Percentiles rank a stretch among this genome's conserved stretches.
Conservation (phyloP, 2,888 invertebrate species). For the Thymelicus lineola region DNA sequence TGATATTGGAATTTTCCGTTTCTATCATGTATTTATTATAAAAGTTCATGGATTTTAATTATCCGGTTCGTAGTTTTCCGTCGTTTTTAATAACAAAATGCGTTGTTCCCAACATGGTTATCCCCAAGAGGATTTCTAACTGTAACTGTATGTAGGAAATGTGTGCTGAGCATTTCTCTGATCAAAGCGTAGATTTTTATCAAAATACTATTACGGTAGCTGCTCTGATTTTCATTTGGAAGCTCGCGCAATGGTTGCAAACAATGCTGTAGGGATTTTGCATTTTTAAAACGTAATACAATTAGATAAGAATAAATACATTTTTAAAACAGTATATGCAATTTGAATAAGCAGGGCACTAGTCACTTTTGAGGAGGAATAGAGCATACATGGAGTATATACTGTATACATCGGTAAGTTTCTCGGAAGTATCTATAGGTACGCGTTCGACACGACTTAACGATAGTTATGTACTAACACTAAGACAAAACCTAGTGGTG, state of each 20-base stretch:
- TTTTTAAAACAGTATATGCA: no score
- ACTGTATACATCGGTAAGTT: no score
- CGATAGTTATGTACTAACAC: no score
- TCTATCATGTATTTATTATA: background rate
- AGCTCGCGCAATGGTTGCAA: background rate
- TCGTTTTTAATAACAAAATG: constrained; percentile 3
- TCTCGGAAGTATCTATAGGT: no score
- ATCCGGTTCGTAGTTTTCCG: background rate
- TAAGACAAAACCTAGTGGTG: no score
- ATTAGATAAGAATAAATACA: no score
- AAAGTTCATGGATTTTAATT: background rate
- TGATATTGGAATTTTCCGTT: background rate
- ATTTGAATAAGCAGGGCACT: no score
- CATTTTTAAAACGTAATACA: no score
- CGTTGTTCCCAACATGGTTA: background rate
- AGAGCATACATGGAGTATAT: no score
- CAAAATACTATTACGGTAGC: background rate
- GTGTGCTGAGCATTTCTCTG: background rate
- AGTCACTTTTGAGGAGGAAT: no score
- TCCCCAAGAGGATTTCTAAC: background rate
- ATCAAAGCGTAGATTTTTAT: constrained; percentile 1
- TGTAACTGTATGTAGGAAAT: background rate
- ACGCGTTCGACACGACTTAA: no score
- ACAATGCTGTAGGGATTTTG: background rate
- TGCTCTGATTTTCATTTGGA: background rate